Evolutionary conservation across 1,140 invertebrate species (phyloP).

Genomic region (Choristoneura fumiferana): DNA sequence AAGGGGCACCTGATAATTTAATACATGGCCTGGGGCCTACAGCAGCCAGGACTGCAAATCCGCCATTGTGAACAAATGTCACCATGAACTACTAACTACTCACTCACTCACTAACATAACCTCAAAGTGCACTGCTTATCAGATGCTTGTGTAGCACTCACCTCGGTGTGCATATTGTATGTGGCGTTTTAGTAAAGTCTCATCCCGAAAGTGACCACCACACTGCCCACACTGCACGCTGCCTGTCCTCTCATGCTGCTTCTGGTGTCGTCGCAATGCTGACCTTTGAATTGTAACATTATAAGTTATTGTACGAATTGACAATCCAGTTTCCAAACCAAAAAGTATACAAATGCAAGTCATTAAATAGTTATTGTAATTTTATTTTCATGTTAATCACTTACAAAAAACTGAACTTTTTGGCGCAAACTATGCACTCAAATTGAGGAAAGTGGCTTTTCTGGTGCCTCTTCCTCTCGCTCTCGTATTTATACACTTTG

Average conservation of each 20-base stretch:
- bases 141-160: no score
- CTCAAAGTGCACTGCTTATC: no score
- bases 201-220: conserved; percentile 53
- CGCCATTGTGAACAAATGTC: no score
- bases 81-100: no score
- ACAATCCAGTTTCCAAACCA: background rate
- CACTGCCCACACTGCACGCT: conserved; percentile 52
- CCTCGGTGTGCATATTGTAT: conserved; percentile 70
- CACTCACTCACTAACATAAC: no score
- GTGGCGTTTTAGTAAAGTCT: conserved; percentile 55
- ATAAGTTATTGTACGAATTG: background rate
- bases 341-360: no score
- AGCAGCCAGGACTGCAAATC: no score
- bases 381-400: conserved; percentile 24
- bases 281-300: conserved; percentile 44
- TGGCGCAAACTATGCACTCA: conserved; percentile 55
- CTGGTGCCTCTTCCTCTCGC: conserved; percentile 64
- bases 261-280: conserved; percentile 60
- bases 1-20: no score
- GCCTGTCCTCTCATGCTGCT: conserved; percentile 59
- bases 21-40: no score
- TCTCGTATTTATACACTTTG: conserved; percentile 65
- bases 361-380: no score
- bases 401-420: conserved; percentile 70
- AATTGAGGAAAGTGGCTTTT: conserved; percentile 58